Percentiles rank a stretch among this genome's conserved stretches.
Conservation (phyloP, 2,113 vertebrate species). For the Sebastes schlegelii region DNA sequence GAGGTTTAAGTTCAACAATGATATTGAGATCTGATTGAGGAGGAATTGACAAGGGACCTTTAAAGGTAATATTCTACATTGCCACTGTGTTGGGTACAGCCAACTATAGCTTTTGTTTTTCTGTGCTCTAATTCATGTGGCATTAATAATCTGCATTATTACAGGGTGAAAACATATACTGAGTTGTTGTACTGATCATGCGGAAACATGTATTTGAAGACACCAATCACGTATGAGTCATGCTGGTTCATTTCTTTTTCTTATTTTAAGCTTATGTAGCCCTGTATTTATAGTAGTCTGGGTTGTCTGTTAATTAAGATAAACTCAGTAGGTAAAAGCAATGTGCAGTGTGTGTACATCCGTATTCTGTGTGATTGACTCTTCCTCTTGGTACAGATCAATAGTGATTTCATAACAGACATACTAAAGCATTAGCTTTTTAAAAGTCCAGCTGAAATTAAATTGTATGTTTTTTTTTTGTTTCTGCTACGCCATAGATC, state of each 20-base stretch:
- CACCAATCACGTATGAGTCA: not conserved
- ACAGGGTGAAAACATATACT: not conserved
- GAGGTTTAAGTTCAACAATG: not conserved
- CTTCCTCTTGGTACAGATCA: conserved; percentile 27
- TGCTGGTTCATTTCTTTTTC: not conserved
- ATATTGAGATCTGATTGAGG: not conserved
- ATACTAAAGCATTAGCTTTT: too few species aligned
- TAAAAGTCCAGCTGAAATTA: too few species aligned
- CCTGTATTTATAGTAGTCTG: not conserved
- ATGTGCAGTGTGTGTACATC: conserved; percentile 19
- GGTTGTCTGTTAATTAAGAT: not conserved
- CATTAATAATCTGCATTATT: not conserved
- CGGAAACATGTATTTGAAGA: not conserved
- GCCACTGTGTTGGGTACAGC: not conserved
- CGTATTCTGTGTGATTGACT: conserved; percentile 7
- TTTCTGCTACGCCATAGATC: too few species aligned
- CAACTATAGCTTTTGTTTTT: not conserved
- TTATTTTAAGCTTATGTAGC: not conserved
- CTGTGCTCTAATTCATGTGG: not conserved
- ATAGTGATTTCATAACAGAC: conserved; percentile 2
- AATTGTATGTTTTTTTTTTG: too few species aligned
- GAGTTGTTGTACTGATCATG: not conserved
- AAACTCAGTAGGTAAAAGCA: not conserved
- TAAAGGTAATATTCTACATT: not conserved
- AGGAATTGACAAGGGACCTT: not conserved